Base-by-base conservation (phyloP, 1,140 invertebrate species). In the Vanessa tameamea region DNA sequence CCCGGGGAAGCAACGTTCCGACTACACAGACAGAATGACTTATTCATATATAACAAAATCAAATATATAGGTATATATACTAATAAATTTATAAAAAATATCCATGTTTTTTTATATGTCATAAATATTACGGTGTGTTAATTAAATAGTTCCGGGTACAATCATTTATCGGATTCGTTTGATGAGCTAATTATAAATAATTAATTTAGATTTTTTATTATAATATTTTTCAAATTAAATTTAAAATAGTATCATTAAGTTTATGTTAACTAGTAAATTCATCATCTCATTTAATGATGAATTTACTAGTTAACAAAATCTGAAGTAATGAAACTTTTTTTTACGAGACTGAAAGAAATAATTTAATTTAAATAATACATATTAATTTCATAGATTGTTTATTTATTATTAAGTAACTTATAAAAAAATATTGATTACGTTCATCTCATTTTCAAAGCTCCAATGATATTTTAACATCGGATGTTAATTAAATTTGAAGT, bases 181-280 rank as follows among this genome's bases (percentile, higher is more conserved):
- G 47, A 64, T 20, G n/a, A 47, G 63, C 63, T 43, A 64, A 64
- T 64, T 48, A 64, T 64, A 20, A 20, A 64, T n/a, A 11, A 20
- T 43, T 43, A 20, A 13, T 23, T 64, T 48, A 12, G 13, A 8
- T 47, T 47, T 11, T 4, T 37, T 48, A 47, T 64, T 16, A 48
- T 66, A 13, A 14, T 61, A 37, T 31, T 11, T 61, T 59, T 26
- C 8, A 11, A 20, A 20, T 20, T 55, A 6, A 55, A 55, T 55
- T 55, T 55, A 55, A 55, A 16, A 15, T 51, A 14, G 2, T 51
- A 51, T 51, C n/a, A 43, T 43, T 43, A 43, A 5, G 37, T 43
- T 43, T 43, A 43, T 43, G 37, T 43, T 43, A 9, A 43, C 37
- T 43, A 5, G 37, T 43, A 43, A 43, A 43, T 43, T 43, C 7